Conservation (phyloP, 2,797 vertebrate species). For the Trichosurus vulpecula region DNA sequence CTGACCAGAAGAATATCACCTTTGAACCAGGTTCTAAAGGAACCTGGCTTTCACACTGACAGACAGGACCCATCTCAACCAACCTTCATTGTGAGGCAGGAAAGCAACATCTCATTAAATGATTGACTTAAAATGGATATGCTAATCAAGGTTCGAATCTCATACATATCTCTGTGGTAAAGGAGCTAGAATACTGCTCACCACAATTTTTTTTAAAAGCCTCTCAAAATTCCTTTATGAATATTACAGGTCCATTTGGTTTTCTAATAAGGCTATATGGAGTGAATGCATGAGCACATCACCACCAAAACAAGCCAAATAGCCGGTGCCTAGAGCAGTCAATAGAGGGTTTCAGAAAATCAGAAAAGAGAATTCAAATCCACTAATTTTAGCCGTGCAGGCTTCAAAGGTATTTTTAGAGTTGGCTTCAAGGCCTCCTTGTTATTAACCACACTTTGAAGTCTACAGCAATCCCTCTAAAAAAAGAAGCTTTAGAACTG, state of each 20-base stretch:
- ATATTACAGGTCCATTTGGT: neutral
- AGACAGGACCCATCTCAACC: neutral
- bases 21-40: neutral
- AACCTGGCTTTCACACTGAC: neutral
- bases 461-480: neutral
- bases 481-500: neutral
- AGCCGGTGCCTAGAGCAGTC: constrained; percentile 2
- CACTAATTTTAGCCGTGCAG: constrained; percentile 70
- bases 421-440: neutral
- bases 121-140: neutral
- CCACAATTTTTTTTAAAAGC: neutral
- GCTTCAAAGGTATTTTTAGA: constrained; percentile 59
- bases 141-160: neutral
- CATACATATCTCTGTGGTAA: neutral
- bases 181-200: neutral
- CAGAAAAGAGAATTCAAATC: constrained; percentile 36
- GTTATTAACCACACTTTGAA: constrained; percentile 42
- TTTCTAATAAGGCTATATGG: neutral
- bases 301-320: neutral
- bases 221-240: neutral
- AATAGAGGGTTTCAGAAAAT: constrained; percentile 25
- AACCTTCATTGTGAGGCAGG: neutral
- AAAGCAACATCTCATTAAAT: neutral
- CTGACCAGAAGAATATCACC: neutral
- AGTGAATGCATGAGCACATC: neutral